Evolutionary conservation across 2,888 invertebrate genomes (phyloP).

Genomic region (Notodromas monacha): DNA sequence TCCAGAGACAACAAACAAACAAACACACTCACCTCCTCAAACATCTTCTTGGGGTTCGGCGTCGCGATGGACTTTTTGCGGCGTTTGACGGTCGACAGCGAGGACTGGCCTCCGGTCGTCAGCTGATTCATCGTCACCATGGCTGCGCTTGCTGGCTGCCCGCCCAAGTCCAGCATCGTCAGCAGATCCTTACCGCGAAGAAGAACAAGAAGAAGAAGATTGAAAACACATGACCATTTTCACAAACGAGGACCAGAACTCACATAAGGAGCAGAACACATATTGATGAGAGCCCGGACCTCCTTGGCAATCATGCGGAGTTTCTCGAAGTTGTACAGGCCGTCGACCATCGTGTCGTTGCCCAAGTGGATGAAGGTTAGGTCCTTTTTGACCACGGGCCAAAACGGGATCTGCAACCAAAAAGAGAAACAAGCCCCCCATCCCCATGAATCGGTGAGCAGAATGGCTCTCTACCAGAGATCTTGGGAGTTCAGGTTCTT

Average conservation of each 20-base stretch:
- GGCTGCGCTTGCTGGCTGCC: slow-evolving; percentile 53
- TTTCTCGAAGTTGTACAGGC: slow-evolving; percentile 85
- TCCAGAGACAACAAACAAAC: no score
- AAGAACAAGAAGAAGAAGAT: no score
- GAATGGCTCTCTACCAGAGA: no score
- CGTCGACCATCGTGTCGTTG: slow-evolving; percentile 63
- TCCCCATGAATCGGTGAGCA: no score
- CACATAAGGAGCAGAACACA: slow-evolving; percentile 80
- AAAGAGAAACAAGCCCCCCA: no score
- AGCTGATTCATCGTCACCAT: slow-evolving; percentile 62
- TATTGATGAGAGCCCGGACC: slow-evolving; percentile 53
- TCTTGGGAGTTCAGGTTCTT: no score
- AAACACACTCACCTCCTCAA: slow-evolving; percentile 33
- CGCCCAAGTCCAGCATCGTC: slow-evolving; percentile 48
- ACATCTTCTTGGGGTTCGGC: slow-evolving; percentile 90
- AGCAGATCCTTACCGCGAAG: slow-evolving; percentile 26
- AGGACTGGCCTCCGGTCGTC: slow-evolving; percentile 25
- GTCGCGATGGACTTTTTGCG: slow-evolving; percentile 60
- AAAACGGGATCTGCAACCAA: slow-evolving; percentile 23
- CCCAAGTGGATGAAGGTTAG: slow-evolving; percentile 91
- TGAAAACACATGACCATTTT: no score
- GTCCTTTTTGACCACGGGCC: slow-evolving; percentile 29
- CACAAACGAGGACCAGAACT: no score
- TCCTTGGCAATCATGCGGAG: slow-evolving; percentile 93
- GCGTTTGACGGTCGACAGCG: slow-evolving; percentile 45